A percentile compares a stretch with the other conserved stretches of the same genome.
Conservation (phyloP, 2,113 vertebrate species). For the Bos javanicus region DNA sequence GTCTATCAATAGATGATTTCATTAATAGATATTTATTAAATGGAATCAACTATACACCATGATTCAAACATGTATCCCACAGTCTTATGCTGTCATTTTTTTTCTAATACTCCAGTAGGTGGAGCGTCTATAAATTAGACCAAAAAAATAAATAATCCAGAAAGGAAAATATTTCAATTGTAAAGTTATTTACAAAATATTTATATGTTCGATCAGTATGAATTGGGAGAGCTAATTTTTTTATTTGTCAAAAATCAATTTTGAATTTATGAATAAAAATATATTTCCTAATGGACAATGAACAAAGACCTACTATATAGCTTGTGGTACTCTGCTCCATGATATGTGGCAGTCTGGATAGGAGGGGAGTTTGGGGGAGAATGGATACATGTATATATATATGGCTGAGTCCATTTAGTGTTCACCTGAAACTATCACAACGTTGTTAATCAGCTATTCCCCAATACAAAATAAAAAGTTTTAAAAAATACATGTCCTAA, state of each 20-base stretch:
- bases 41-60: not conserved
- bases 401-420: not conserved
- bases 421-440: not conserved
- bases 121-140: not conserved
- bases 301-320: not conserved
- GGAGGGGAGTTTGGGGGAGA: not conserved
- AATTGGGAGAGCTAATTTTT: not conserved
- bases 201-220: not conserved
- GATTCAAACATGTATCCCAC: not conserved
- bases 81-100: not conserved
- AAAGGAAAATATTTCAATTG: not conserved
- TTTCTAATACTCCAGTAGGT: not conserved
- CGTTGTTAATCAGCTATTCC: not conserved
- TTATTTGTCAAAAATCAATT: conserved; percentile 4
- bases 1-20: not conserved
- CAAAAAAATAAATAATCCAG: not conserved
- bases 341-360: not conserved
- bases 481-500: not conserved
- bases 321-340: not conserved
- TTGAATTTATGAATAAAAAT: conserved; percentile 4
- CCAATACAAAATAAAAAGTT: not conserved
- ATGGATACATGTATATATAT: not conserved
- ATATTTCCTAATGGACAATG: not conserved
- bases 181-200: not conserved
- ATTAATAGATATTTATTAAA: not conserved